Percentiles rank a stretch among this genome's conserved stretches.
Evolutionary conservation across 2,888 invertebrate genomes (phyloP).

Genomic region (Heliconius erato): DNA sequence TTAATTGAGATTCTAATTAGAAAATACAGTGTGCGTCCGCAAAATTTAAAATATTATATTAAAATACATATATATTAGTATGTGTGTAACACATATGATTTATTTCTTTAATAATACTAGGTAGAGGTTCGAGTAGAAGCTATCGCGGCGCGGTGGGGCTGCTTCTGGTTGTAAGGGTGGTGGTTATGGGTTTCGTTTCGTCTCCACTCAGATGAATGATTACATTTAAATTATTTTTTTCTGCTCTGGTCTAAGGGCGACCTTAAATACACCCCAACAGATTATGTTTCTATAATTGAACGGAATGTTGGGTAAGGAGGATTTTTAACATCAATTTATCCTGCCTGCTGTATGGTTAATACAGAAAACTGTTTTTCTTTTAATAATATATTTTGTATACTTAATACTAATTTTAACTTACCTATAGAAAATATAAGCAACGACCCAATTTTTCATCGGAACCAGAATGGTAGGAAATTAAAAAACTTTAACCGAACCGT

Average conservation of each 20-base stretch:
- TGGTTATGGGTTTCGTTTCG: neutral
- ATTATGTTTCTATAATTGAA: no score
- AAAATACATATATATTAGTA: neutral
- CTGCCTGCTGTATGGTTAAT: no score
- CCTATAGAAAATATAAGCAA: neutral
- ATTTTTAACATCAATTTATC: no score
- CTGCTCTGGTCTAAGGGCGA: no score
- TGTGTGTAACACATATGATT: no score
- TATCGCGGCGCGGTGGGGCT: no score
- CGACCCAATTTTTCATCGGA: conserved; percentile 53
- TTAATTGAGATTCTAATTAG: conserved; percentile 14
- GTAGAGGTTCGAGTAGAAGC: neutral
- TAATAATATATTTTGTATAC: neutral
- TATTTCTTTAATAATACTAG: neutral
- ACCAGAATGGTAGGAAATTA: conserved; percentile 68
- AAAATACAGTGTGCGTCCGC: neutral
- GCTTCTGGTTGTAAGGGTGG: no score
- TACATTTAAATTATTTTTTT: no score
- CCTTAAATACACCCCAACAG: no score
- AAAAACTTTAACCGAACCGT: conserved; percentile 71
- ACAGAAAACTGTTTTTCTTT: neutral
- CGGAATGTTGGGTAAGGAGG: no score
- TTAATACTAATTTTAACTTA: neutral
- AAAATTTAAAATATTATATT: neutral
- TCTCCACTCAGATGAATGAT: no score